Evolutionary conservation across 1,140 invertebrate species (phyloP).

Genomic region (Drosophila albomicans): DNA sequence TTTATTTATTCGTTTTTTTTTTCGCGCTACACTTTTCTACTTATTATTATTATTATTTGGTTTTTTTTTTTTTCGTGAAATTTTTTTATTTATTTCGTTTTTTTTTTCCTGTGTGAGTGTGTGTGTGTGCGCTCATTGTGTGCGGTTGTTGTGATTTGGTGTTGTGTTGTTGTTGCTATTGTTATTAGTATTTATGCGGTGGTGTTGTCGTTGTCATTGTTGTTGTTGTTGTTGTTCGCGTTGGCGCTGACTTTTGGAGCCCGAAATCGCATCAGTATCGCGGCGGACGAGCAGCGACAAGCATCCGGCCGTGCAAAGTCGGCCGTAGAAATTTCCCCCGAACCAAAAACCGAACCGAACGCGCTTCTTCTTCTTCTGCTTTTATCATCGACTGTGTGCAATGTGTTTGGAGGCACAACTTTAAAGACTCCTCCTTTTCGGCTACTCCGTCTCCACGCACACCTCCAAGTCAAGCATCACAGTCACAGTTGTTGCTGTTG

Average conservation of each 20-base stretch:
- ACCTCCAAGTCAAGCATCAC: no score
- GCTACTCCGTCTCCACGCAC: no score
- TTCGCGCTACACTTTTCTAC: neutral
- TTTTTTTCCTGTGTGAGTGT: slow-evolving; percentile 24
- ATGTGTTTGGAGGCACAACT: no score
- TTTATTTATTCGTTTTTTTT: neutral
- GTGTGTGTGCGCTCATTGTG: slow-evolving; percentile 8
- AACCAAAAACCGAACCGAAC: neutral
- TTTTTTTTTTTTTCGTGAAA: slow-evolving; percentile 21
- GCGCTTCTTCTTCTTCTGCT: no score
- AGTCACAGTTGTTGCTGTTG: neutral
- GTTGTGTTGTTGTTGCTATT: neutral
- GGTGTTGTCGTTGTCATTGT: slow-evolving; percentile 37
- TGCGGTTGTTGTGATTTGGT: slow-evolving; percentile 31
- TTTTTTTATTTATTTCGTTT: slow-evolving; percentile 6
- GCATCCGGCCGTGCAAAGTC: slow-evolving; percentile 49
- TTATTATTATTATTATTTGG: neutral
- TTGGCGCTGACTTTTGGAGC: slow-evolving; percentile 30
- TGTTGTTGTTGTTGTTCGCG: slow-evolving; percentile 27
- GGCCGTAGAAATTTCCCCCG: no score
- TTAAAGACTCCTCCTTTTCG: no score
- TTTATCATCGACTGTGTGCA: no score
- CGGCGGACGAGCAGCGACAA: slow-evolving; percentile 67
- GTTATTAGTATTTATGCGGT: slow-evolving; percentile 41
- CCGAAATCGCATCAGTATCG: slow-evolving; percentile 57